phyloP scores from a whole-genome alignment of 2,113 vertebrate genomes.

The Oplegnathus fasciatus region DNA sequence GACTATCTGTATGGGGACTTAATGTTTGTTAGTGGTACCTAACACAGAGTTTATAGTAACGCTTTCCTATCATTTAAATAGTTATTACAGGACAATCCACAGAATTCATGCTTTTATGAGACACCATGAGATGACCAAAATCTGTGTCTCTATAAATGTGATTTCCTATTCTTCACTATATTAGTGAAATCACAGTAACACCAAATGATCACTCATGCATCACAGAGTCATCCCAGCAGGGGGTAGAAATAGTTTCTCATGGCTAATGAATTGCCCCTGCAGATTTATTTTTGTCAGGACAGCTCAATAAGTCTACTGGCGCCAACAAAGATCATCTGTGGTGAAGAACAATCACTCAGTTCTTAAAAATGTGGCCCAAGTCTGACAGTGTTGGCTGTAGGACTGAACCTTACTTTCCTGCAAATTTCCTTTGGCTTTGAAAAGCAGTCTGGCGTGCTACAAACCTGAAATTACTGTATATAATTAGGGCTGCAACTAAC shows the following conservation, averaged over 20 bases:
- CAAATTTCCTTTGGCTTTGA: not conserved
- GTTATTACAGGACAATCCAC: not conserved
- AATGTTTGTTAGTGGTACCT: not conserved
- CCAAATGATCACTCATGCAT: not conserved
- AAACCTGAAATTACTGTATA: not conserved
- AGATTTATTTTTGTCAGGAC: not conserved
- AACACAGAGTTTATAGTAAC: not conserved
- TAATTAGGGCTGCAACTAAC: not conserved
- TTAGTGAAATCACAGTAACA: not conserved
- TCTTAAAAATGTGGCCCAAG: not conserved
- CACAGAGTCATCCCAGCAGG: not conserved
- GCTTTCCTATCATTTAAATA: not conserved
- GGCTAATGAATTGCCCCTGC: not conserved
- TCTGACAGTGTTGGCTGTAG: no score
- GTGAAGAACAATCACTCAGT: not conserved
- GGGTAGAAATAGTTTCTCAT: not conserved
- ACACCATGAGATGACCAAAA: no score
- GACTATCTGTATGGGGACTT: not conserved
- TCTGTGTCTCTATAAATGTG: not conserved
- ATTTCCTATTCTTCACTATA: not conserved
- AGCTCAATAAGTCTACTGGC: no score
- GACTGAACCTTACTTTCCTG: no score
- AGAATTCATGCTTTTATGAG: no score
- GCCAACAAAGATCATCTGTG: conserved; percentile 23
- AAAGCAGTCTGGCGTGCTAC: not conserved